Conservation (phyloP, 2,797 vertebrate genomes). For the Lateolabrax maculatus region DNA sequence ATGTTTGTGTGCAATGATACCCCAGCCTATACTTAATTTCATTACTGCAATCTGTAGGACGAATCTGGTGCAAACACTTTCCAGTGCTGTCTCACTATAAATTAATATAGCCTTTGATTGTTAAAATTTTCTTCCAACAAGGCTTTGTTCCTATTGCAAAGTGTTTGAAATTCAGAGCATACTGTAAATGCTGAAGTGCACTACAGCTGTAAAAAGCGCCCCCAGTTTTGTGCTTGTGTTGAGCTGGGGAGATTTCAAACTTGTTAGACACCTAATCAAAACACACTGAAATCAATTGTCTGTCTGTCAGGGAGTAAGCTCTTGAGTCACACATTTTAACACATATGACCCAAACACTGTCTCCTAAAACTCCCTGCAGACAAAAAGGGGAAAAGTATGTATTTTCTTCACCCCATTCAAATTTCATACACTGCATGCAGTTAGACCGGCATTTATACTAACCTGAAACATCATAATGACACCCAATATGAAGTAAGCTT, state of each 20-base stretch:
- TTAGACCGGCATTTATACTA: slow-evolving; percentile 20
- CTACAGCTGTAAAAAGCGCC: slow-evolving; percentile 41
- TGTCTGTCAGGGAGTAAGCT: slow-evolving; percentile 65
- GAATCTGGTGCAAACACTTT: slow-evolving; percentile 36
- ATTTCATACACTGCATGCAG: slow-evolving; percentile 13
- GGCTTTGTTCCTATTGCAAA: slow-evolving; percentile 21
- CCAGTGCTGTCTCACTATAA: slow-evolving; percentile 22
- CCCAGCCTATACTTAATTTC: slow-evolving; percentile 31
- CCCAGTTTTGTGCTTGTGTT: slow-evolving; percentile 40
- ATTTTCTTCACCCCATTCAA: neutral
- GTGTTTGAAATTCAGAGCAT: slow-evolving; percentile 46
- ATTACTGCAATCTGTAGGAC: slow-evolving; percentile 49
- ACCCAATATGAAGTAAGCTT: neutral
- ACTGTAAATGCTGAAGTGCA: slow-evolving; percentile 35
- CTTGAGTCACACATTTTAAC: slow-evolving; percentile 61
- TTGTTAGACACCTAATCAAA: slow-evolving; percentile 70
- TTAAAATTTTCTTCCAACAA: slow-evolving; percentile 40
- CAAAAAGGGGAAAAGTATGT: slow-evolving; percentile 11
- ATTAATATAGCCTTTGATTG: slow-evolving; percentile 49
- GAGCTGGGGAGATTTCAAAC: slow-evolving; percentile 61
- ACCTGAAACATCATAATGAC: neutral
- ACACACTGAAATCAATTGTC: slow-evolving; percentile 70
- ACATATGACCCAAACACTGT: slow-evolving; percentile 59
- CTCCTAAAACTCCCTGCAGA: slow-evolving; percentile 49
- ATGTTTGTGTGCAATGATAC: slow-evolving; percentile 55